Percentiles rank a stretch among this genome's conserved stretches.
These are phyloP conservation scores for Penaeus japonicus DNA, from an alignment of 1,140 invertebrate species.

Conservation along the genomic window DNA sequence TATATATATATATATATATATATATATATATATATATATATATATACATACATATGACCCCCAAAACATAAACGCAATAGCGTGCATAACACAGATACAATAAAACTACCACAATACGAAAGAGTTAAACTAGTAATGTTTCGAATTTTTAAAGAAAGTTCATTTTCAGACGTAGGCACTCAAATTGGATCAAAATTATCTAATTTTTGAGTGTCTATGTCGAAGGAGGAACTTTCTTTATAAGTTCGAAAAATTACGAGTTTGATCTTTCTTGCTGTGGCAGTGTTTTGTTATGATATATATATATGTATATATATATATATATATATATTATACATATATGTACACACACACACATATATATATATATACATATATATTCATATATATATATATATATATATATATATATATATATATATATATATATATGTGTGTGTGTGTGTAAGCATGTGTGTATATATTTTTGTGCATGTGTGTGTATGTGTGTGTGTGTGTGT, in stretches of 20 bases:
- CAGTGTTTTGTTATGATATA: neutral
- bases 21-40: neutral
- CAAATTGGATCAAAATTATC: too few relatives aligned
- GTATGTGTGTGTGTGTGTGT: neutral
- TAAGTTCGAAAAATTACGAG: too few relatives aligned
- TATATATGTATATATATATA: constrained; percentile 1
- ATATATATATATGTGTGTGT: neutral
- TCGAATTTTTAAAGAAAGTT: neutral
- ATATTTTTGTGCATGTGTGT: neutral
- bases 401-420: constrained; percentile 2
- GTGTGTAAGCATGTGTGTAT: neutral
- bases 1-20: neutral
- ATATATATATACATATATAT: neutral
- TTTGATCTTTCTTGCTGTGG: too few relatives aligned
- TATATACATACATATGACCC: neutral
- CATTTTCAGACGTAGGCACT: too few relatives aligned
- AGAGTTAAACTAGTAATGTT: too few relatives aligned
- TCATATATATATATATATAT: neutral
- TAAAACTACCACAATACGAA: neutral
- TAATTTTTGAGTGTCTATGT: neutral
- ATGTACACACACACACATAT: neutral
- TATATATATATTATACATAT: constrained; percentile 11
- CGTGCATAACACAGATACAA: too few relatives aligned
- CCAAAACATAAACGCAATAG: neutral
- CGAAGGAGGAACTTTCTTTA: too few relatives aligned